Evolutionary conservation across 2,113 vertebrate species (phyloP).

Genomic region (Chloroceryle aenea): DNA sequence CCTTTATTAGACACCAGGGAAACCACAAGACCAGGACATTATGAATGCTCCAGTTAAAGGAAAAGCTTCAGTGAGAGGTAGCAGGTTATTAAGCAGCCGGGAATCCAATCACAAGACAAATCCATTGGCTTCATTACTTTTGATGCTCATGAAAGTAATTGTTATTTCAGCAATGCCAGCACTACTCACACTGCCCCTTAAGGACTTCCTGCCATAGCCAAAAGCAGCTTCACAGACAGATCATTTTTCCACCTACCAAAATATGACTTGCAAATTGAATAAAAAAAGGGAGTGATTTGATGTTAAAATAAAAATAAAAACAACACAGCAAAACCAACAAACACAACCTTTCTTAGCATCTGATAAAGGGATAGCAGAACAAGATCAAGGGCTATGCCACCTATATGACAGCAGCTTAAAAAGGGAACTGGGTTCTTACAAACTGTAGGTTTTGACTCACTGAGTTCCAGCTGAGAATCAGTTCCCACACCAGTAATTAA

Average conservation of each 20-base stretch:
- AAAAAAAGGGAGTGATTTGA: neutral
- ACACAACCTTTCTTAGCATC: neutral
- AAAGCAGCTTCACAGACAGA: neutral
- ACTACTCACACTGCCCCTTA: neutral
- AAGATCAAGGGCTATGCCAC: neutral
- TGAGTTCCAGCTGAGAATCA: neutral
- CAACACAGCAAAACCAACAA: neutral
- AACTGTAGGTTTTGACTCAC: neutral
- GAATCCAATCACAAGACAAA: conserved; percentile 1
- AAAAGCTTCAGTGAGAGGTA: neutral
- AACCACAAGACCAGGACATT: neutral
- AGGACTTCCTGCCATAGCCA: neutral
- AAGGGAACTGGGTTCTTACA: neutral
- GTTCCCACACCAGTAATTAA: neutral
- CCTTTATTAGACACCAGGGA: neutral
- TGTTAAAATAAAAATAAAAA: neutral
- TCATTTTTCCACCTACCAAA: neutral
- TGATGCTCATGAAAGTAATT: neutral
- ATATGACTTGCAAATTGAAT: neutral
- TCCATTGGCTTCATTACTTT: neutral
- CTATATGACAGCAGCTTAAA: neutral
- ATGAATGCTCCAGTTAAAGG: neutral
- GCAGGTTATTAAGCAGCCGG: neutral
- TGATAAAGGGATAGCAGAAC: neutral
- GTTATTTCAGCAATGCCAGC: neutral